These are phyloP conservation scores for Arenaria interpres DNA, from an alignment of 2,113 vertebrate species.

Conservation along the genomic window DNA sequence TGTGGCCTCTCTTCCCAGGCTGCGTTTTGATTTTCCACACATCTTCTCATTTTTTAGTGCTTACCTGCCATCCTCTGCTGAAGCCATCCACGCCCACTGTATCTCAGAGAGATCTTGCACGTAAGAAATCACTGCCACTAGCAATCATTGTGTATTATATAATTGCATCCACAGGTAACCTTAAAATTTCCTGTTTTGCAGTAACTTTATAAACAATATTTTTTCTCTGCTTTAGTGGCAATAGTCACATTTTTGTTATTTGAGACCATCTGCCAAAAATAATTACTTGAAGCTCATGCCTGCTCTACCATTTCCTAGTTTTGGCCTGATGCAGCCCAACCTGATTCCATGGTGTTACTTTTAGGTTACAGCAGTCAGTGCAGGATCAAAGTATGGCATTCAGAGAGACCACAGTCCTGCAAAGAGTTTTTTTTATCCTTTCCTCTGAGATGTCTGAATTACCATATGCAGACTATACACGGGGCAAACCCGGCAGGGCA, in stretches of 20 bases:
- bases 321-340: background rate
- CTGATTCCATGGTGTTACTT: background rate
- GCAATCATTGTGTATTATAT: background rate
- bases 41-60: background rate
- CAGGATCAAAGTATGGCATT: background rate
- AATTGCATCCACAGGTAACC: background rate
- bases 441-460: background rate
- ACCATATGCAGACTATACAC: background rate
- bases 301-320: background rate
- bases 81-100: background rate
- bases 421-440: background rate
- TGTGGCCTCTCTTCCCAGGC: background rate
- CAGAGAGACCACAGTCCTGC: background rate
- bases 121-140: background rate
- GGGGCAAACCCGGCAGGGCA: background rate
- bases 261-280: background rate
- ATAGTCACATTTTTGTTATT: background rate
- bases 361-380: background rate
- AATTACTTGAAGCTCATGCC: background rate
- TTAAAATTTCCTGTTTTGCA: background rate
- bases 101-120: background rate
- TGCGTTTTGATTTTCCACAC: background rate
- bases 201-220: background rate
- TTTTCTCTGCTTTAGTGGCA: background rate
- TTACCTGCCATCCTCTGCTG: background rate